Evolutionary conservation across 2,797 vertebrate species (phyloP).

Genomic region (Gambusia yucatana): DNA sequence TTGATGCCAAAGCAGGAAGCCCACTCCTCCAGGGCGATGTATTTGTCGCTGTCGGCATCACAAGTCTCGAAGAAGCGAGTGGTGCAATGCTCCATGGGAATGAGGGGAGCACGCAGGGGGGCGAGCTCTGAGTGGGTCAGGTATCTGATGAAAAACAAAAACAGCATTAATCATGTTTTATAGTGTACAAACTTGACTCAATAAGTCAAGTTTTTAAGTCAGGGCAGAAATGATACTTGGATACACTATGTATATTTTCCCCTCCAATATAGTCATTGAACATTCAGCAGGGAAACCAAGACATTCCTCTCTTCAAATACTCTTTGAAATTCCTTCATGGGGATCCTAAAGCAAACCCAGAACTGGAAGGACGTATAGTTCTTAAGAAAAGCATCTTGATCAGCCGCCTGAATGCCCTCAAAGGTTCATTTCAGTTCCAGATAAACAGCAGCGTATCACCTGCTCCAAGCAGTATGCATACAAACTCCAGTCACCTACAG

Average conservation of each 20-base stretch:
- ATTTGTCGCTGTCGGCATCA: conserved; percentile 94
- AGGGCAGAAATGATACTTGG: neutral
- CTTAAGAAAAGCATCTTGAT: neutral
- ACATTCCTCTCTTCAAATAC: neutral
- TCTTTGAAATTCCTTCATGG: neutral
- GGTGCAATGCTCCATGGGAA: conserved; percentile 99
- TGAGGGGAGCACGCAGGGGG: conserved; percentile 95
- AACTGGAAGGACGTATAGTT: neutral
- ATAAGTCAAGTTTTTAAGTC: neutral
- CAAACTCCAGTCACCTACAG: no score
- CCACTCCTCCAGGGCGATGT: conserved; percentile 98
- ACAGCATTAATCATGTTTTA: neutral
- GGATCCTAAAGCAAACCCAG: neutral
- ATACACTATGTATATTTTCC: neutral
- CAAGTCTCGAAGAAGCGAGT: conserved; percentile 96
- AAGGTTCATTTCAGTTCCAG: no score
- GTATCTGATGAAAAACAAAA: conserved; percentile 79
- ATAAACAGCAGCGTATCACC: no score
- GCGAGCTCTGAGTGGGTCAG: conserved; percentile 97
- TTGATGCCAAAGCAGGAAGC: conserved; percentile 96
- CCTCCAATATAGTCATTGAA: neutral
- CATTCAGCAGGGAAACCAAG: neutral
- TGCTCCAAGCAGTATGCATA: no score
- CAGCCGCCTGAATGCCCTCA: neutral
- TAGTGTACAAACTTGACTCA: neutral